phyloP scores from a whole-genome alignment of 2,797 vertebrate genomes.

The Diglossa cyanea region DNA sequence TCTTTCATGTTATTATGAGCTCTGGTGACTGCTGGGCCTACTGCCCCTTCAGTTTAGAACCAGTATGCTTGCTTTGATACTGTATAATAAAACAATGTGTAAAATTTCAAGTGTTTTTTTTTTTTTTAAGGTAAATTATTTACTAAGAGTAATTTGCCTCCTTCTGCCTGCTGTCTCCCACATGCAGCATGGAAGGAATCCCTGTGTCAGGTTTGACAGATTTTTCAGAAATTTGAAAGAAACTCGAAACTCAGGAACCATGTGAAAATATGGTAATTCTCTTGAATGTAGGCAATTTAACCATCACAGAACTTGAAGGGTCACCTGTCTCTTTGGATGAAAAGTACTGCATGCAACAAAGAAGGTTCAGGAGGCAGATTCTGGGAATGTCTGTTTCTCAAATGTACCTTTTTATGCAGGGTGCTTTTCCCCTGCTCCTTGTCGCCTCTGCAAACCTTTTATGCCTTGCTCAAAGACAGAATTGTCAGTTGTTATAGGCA shows the following conservation, averaged over 20 bases:
- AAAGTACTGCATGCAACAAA: background rate
- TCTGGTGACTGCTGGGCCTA: background rate
- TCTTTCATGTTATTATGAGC: background rate
- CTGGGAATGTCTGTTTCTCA: background rate
- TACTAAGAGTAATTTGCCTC: background rate
- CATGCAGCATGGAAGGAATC: background rate
- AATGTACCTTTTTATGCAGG: background rate
- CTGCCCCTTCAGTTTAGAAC: background rate
- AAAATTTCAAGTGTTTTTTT: background rate
- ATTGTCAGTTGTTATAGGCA: background rate
- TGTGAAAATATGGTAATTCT: background rate
- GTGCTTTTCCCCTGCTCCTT: background rate
- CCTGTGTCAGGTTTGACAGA: background rate
- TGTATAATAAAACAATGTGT: background rate
- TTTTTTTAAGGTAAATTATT: background rate
- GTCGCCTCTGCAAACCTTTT: background rate
- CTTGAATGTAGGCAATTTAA: slow-evolving; percentile 20
- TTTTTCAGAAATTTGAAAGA: slow-evolving; percentile 6
- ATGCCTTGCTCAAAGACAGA: background rate
- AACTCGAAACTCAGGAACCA: background rate
- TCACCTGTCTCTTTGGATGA: background rate
- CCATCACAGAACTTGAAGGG: background rate
- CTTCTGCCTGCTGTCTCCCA: background rate
- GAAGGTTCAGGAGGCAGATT: slow-evolving; percentile 10
- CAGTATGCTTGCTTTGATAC: background rate